A percentile compares a stretch with the other conserved stretches of the same genome.
Conservation (phyloP, 2,113 vertebrate species). For the Daboia siamensis region DNA sequence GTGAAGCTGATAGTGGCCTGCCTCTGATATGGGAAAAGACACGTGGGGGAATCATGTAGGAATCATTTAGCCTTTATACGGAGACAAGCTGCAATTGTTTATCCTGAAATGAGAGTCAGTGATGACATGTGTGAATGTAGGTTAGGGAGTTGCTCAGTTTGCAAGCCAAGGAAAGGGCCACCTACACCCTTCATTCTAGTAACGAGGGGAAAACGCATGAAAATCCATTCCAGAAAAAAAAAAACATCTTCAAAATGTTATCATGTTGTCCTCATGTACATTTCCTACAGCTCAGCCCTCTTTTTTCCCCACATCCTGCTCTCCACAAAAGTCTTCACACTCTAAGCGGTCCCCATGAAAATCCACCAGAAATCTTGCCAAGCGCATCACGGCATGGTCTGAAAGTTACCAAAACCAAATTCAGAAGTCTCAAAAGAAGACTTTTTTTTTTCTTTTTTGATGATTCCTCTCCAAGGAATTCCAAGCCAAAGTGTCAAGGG, state of each 20-base stretch:
- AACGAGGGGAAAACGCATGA: background rate
- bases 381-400: conserved; percentile 33
- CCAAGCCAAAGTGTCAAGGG: conserved; percentile 20
- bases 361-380: background rate
- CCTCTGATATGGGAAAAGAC: background rate
- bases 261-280: background rate
- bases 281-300: background rate
- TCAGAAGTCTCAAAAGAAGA: background rate
- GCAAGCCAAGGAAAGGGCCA: background rate
- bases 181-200: background rate
- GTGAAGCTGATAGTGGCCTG: background rate
- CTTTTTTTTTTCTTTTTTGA: background rate
- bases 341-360: background rate
- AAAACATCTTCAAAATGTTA: background rate
- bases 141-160: background rate
- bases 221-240: background rate
- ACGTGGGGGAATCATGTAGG: background rate
- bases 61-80: background rate
- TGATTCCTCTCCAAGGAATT: conserved; percentile 47
- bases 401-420: background rate
- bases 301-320: background rate
- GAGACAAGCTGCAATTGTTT: background rate
- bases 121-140: no score
- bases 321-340: background rate
- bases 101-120: background rate